Base-by-base conservation (phyloP, 2,888 invertebrate genomes). In the Carpatolechia fugitivella region DNA sequence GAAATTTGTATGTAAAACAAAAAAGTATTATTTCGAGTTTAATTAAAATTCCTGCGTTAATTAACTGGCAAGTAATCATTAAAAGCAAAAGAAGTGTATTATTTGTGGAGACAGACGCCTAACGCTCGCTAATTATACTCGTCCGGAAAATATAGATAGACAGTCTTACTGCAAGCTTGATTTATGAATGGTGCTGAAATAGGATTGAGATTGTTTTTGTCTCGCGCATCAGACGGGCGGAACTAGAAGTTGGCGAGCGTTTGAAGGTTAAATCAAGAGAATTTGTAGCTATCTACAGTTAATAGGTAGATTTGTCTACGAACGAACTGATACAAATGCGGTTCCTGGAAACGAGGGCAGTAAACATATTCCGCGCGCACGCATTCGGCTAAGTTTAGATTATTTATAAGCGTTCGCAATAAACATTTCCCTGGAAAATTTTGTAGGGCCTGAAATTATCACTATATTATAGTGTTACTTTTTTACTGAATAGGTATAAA, bases 181-280 rank as follows among this genome's bases (percentile, higher is more conserved):
- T 47, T 47, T 47, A 47, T 47, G 47, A 47, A 31, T 47, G 47
- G 31, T 30, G 56, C 60, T 47, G 58, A 64, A 75, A 76, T 73
- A 75, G 74, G 67, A 78, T 74, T 70, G 64, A 76, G 76, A 81
- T 78, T 68, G 70, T 69, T 61, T 51, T 47, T 66, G 75, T 78
- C 76, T 81, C 74, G 70, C 63, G 58, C 64, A 64, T 72, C 76
- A 81, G 78, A 78, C 77, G 61, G 78, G 77, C 77, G 61, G 64
- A 61, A 65, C 68, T 64, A 60, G 51, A n/a, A 69, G 69, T 78
- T 80, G 71, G 78, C 78, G 74, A 78, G 56, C 74, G 71, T 71
- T 76, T 82, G 82, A 86, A 87, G 87, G 86, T 88, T 85, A 85
- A 78, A 79, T 76, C 61, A 65, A 72, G 70, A 74, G 63, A 70